Base-by-base conservation (phyloP, 2,797 vertebrate species). In the Psittacula derbiana region DNA sequence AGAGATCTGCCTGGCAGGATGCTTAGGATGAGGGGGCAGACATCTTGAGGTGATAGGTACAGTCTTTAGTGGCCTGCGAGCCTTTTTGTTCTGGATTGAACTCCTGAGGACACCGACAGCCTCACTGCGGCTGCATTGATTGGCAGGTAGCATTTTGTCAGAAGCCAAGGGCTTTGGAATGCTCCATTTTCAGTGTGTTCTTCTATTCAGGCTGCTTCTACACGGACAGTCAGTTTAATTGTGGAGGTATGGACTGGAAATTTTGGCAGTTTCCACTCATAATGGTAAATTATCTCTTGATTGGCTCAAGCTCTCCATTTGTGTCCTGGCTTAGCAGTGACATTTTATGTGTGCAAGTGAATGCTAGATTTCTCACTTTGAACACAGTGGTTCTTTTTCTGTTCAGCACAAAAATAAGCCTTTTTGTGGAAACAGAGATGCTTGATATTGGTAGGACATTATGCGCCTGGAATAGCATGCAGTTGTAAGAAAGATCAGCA, bases 111-210 rank as follows among this genome's bases (percentile, higher is more conserved):
- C 14, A 16, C 50, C 0, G 2, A 25, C 27, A 20, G 33, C 44
- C 27, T 55, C 16, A 4, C 16, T 0, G 0, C 21, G 58, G 58
- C 40, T 66, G 43, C 0, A 0, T 3, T 36, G 16, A 8, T 23
- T 49, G 60, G n/a, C 38, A 57, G 1, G 19, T 38, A 27, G 17
- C 7, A 6, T 83, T 88, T 91, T 86, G 58, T 72, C 21, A 44
- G 82, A 43, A 78, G n/a, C 46, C 1, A 10, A 47, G 25, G 57
- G 60, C 10, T 70, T 70, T 61, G 25, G 33, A 67, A 82, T 52
- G 6, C 38, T 75, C n/a, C 6, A 0, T 11, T 19, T 76, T 70
- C 41, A 41, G 41, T 36, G 18, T 62, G 17, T 50, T 75, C 12
- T 85, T 70, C 41, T 62, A 0, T 69, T 80, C n/a, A 43, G 27